Conservation (phyloP, 2,113 vertebrate genomes). For the human region DNA sequence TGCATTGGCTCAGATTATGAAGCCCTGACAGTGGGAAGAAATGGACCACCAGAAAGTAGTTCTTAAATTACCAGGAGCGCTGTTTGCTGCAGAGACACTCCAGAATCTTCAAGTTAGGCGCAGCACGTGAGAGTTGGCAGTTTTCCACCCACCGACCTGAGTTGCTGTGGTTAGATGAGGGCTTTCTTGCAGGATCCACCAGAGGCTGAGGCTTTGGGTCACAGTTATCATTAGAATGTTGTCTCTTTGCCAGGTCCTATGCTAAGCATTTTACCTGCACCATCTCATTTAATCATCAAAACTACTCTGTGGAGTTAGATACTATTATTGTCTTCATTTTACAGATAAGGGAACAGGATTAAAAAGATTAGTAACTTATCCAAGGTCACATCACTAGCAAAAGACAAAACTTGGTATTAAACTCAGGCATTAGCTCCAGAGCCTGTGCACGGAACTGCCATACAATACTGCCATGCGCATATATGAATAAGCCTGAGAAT, state of each 20-base stretch:
- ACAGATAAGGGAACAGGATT: not conserved
- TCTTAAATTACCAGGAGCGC: not conserved
- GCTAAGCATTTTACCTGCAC: not conserved
- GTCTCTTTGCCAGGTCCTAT: not conserved
- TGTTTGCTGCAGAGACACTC: not conserved
- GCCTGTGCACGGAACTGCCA: not conserved
- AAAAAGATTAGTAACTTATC: not conserved
- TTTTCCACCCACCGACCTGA: not conserved
- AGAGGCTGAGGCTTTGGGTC: not conserved
- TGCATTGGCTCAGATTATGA: not conserved
- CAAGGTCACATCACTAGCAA: not conserved
- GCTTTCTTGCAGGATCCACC: not conserved
- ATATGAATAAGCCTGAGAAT: not conserved
- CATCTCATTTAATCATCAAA: constrained; percentile 18
- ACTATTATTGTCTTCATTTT: constrained; percentile 11
- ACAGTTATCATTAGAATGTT: not conserved
- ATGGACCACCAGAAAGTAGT: not conserved
- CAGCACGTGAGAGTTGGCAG: not conserved
- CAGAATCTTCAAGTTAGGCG: not conserved
- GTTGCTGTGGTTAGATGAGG: not conserved
- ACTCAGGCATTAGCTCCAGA: not conserved
- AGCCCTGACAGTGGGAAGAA: not conserved
- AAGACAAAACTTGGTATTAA: constrained; percentile 29
- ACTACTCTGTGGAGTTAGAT: not conserved
- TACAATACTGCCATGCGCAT: not conserved